These are phyloP conservation scores for Perizoma flavofasciatum DNA, from an alignment of 2,888 invertebrate species.

Conservation along the genomic window DNA sequence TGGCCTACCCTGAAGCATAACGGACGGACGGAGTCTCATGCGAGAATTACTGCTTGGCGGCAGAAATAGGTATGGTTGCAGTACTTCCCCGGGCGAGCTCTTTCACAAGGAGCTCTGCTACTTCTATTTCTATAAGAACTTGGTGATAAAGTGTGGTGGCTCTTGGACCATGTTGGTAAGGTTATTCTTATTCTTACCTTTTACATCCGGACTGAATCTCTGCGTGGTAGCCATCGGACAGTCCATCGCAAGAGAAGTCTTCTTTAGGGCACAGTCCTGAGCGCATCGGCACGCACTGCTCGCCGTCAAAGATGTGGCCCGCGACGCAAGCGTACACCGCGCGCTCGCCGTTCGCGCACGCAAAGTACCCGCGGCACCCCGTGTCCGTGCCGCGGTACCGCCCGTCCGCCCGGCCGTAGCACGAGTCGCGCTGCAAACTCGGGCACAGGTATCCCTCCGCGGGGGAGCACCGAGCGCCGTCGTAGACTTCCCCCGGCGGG, in stretches of 20 bases:
- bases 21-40: no score
- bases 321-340: constrained; percentile 83
- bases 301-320: constrained; percentile 82
- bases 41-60: no score
- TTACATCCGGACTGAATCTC: constrained; percentile 81
- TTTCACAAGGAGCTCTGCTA: no score
- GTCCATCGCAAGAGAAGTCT: constrained; percentile 76
- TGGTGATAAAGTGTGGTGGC: no score
- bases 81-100: no score
- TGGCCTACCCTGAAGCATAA: no score
- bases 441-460: constrained; percentile 70
- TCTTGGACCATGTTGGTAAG: no score
- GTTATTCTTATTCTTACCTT: constrained; percentile 49
- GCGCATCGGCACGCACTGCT: constrained; percentile 72
- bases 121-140: no score
- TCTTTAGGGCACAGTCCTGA: constrained; percentile 64
- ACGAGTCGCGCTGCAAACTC: constrained; percentile 76
- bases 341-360: constrained; percentile 81
- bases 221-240: constrained; percentile 82
- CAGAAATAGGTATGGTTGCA: no score
- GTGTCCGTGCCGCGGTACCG: constrained; percentile 77
- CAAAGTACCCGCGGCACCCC: constrained; percentile 85
- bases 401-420: constrained; percentile 80
- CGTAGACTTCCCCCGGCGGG: constrained; percentile 66
- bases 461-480: constrained; percentile 73